Percentiles rank a stretch among this genome's conserved stretches.
These are phyloP conservation scores for Phalacrocorax pelagicus DNA, from an alignment of 2,113 vertebrate species.

Conservation along the genomic window DNA sequence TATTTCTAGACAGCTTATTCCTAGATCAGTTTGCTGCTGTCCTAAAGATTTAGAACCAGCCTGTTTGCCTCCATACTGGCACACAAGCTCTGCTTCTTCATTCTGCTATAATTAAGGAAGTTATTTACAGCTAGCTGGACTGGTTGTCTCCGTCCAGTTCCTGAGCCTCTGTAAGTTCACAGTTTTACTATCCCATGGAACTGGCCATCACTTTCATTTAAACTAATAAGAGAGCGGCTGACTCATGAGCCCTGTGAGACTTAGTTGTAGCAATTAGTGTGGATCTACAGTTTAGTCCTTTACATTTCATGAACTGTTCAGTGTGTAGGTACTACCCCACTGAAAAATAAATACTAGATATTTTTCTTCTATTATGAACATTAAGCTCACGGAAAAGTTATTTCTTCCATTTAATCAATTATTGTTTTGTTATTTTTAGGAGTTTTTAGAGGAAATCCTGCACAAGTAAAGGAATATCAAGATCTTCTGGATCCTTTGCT, in stretches of 20 bases:
- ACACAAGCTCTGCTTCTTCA: background rate
- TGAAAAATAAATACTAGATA: background rate
- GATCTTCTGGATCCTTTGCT: slow-evolving; percentile 87
- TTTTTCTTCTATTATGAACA: background rate
- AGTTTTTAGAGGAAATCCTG: slow-evolving; percentile 86
- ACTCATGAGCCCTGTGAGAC: background rate
- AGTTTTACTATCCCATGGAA: background rate
- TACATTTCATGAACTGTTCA: background rate
- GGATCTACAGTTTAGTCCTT: background rate
- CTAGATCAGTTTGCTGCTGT: background rate
- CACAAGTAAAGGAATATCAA: slow-evolving; percentile 92
- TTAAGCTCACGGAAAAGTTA: background rate
- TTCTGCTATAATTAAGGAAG: background rate
- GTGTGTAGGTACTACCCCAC: background rate
- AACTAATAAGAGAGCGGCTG: background rate
- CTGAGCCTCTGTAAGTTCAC: background rate
- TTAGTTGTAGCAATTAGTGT: background rate
- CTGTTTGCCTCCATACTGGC: background rate
- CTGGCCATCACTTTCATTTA: background rate
- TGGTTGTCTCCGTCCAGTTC: background rate
- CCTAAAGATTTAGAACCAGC: background rate
- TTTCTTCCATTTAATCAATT: background rate
- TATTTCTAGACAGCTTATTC: background rate
- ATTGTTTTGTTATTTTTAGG: slow-evolving; percentile 74
- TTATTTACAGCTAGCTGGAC: background rate